A percentile compares a stretch with the other conserved stretches of the same genome.
Evolutionary conservation across 1,140 invertebrate species (phyloP).

Genomic region (Lasioglossum baleicum): DNA sequence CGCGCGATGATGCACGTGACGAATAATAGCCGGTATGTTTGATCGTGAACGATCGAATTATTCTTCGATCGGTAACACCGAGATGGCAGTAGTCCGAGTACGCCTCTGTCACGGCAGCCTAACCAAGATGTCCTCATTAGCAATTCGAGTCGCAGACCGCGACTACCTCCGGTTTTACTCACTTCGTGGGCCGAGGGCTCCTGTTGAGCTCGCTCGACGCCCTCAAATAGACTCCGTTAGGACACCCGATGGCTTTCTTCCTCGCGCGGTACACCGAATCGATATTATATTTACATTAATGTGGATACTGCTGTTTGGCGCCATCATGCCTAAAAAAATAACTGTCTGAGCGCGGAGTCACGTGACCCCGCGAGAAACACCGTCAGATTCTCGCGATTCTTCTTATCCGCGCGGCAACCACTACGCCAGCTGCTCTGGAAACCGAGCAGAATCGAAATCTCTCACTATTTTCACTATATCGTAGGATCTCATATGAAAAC

Average conservation of each 20-base stretch:
- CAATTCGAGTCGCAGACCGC: constrained; percentile 73
- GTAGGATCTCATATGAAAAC: too few relatives aligned
- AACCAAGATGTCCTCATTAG: constrained; percentile 82
- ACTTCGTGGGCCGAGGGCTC: constrained; percentile 62
- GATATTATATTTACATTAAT: constrained; percentile 77
- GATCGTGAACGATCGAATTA: constrained; percentile 46
- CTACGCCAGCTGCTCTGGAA: constrained; percentile 22
- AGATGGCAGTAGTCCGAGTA: constrained; percentile 56
- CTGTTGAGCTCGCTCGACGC: constrained; percentile 53
- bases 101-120: constrained; percentile 73
- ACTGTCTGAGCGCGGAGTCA: constrained; percentile 80
- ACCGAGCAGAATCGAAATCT: constrained; percentile 5
- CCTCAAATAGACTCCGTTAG: constrained; percentile 55
- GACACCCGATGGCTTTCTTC: constrained; percentile 54
- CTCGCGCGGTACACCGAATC: constrained; percentile 68
- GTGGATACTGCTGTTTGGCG: constrained; percentile 81
- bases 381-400: constrained; percentile 71
- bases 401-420: constrained; percentile 8
- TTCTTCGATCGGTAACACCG: constrained; percentile 45
- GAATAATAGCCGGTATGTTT: constrained; percentile 45
- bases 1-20: constrained; percentile 70
- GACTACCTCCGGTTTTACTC: constrained; percentile 68
- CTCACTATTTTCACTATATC: not conserved
- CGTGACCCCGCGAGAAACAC: constrained; percentile 74
- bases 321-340: constrained; percentile 83